These are phyloP conservation scores for Chiridota heheva DNA, from an alignment of 35 echinoderm and acorn worm species.

Conservation along the genomic window DNA sequence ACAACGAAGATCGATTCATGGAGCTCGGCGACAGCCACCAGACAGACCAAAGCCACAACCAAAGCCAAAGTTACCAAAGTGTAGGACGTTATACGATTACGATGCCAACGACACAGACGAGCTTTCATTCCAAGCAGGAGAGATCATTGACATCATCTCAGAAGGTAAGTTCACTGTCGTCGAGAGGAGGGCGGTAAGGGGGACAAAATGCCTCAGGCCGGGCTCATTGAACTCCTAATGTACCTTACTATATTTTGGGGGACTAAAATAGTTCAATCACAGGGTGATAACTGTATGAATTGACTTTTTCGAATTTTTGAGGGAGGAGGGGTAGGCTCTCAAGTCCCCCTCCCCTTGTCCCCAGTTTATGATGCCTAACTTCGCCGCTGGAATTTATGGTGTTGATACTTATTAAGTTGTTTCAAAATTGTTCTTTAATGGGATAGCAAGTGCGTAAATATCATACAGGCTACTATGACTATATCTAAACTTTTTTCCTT, in stretches of 20 bases:
- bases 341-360: background rate
- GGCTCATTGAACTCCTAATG: too few relatives aligned
- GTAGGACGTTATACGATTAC: constrained; percentile 71
- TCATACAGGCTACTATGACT: too few relatives aligned
- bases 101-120: constrained; percentile 89
- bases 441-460: too few relatives aligned
- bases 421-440: too few relatives aligned
- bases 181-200: background rate
- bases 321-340: background rate
- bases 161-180: constrained; percentile 67
- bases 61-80: constrained; percentile 49
- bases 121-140: constrained; percentile 63
- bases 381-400: too few relatives aligned
- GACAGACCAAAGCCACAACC: constrained; percentile 53
- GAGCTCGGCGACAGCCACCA: constrained; percentile 14
- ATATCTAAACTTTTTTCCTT: too few relatives aligned
- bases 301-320: background rate
- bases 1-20: constrained; percentile 36
- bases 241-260: background rate
- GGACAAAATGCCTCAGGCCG: background rate
- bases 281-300: background rate
- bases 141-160: constrained; percentile 74
- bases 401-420: too few relatives aligned
- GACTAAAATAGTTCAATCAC: background rate
- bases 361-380: too few relatives aligned